A percentile compares a stretch with the other conserved stretches of the same genome.
phyloP scores from a whole-genome alignment of 2,888 invertebrate genomes.

The Drosophila fungiperda region DNA sequence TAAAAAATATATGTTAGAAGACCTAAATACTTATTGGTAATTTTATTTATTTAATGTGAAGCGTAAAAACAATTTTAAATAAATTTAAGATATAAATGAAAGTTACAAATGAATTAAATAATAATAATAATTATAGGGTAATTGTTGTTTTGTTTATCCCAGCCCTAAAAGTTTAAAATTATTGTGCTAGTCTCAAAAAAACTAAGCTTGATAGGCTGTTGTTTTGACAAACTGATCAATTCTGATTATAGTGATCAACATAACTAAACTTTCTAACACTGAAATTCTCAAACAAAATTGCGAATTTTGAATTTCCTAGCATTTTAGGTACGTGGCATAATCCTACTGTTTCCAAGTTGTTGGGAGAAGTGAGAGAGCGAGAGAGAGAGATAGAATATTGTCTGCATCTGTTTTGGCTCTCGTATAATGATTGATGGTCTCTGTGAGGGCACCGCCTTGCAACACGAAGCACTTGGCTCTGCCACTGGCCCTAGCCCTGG shows the following conservation, averaged over 20 bases:
- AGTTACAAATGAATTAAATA: neutral
- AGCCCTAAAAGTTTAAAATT: neutral
- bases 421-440: slow-evolving; percentile 52
- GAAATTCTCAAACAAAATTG: slow-evolving; percentile 5
- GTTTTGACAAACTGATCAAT: neutral
- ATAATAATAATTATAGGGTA: neutral
- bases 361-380: neutral
- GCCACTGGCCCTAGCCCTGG: neutral
- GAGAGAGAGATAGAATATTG: neutral
- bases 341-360: slow-evolving; percentile 7
- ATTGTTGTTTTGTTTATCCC: too few relatives aligned
- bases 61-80: neutral
- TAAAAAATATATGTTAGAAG: too few relatives aligned
- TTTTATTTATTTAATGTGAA: neutral
- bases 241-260: neutral
- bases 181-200: neutral
- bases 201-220: neutral
- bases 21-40: too few relatives aligned
- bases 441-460: neutral
- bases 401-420: slow-evolving; percentile 35
- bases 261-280: neutral
- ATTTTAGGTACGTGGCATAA: slow-evolving; percentile 19
- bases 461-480: neutral
- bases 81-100: neutral
- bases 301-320: slow-evolving; percentile 37